Conservation (phyloP, 2,888 invertebrate genomes). For the Nomada fucata region DNA sequence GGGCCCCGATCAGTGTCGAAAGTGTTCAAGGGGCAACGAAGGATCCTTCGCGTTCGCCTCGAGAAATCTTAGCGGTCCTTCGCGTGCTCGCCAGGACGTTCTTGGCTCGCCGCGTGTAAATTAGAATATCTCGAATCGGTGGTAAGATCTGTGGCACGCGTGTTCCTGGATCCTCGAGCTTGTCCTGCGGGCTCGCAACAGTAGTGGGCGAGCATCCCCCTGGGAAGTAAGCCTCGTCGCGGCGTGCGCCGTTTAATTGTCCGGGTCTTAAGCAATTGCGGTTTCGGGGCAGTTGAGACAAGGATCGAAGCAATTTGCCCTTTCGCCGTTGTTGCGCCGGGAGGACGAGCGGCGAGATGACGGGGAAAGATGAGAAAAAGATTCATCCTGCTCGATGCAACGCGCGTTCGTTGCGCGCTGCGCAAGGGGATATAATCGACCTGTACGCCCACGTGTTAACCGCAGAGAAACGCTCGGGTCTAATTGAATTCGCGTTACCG, state of each 20-base stretch:
- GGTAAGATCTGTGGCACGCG: slow-evolving; percentile 1
- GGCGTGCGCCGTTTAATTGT: slow-evolving; percentile 71
- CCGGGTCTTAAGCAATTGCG: slow-evolving; percentile 72
- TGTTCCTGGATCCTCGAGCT: neutral
- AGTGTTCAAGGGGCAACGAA: too few species aligned
- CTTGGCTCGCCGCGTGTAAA: too few species aligned
- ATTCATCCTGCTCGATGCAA: slow-evolving; percentile 43
- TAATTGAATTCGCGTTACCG: slow-evolving; percentile 76
- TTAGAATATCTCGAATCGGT: too few species aligned
- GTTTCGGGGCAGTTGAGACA: slow-evolving; percentile 72
- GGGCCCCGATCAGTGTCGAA: too few species aligned
- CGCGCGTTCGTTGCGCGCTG: slow-evolving; percentile 30
- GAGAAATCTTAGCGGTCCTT: too few species aligned
- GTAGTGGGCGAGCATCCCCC: slow-evolving; percentile 20
- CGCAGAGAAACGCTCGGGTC: slow-evolving; percentile 75
- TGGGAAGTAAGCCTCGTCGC: slow-evolving; percentile 36
- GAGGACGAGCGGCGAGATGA: slow-evolving; percentile 21
- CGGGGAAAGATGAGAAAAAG: slow-evolving; percentile 24
- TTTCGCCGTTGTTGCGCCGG: slow-evolving; percentile 43
- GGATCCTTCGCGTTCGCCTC: too few species aligned
- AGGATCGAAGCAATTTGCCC: slow-evolving; percentile 74
- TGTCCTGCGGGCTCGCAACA: slow-evolving; percentile 29
- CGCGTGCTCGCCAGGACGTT: too few species aligned
- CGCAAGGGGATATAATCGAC: slow-evolving; percentile 45
- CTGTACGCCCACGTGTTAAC: slow-evolving; percentile 76